phyloP scores from a whole-genome alignment of 2,113 vertebrate species.

The Eudyptes chrysolophus region DNA sequence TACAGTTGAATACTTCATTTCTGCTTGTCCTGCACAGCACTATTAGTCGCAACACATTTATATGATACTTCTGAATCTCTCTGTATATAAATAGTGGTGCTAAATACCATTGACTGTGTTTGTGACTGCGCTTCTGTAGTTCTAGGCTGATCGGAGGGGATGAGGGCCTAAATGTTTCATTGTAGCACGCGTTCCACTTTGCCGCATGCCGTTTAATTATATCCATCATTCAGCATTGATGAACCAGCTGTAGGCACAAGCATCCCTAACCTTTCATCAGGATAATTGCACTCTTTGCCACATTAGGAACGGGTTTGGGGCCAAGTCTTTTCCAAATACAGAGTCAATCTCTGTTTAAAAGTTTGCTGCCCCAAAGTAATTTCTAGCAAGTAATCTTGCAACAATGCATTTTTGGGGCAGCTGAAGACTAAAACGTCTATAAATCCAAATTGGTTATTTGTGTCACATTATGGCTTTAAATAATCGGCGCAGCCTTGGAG shows the following conservation, averaged over 20 bases:
- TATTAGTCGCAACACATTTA: not conserved
- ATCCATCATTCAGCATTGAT: constrained; percentile 50
- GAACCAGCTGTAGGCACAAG: constrained; percentile 54
- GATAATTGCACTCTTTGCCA: constrained; percentile 34
- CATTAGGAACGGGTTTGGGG: constrained; percentile 35
- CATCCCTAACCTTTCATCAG: constrained; percentile 25
- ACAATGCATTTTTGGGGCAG: constrained; percentile 20
- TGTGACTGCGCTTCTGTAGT: not conserved
- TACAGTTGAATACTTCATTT: not conserved
- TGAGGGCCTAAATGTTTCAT: not conserved
- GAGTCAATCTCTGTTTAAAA: constrained; percentile 50
- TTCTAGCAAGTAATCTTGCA: constrained; percentile 14
- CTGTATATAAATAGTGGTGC: not conserved
- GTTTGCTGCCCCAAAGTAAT: constrained; percentile 32
- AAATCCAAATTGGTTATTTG: not conserved
- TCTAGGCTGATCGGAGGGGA: not conserved
- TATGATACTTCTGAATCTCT: not conserved
- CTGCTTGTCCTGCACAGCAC: not conserved
- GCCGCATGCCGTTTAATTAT: not conserved
- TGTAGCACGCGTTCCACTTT: not conserved
- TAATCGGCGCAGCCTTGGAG: not conserved
- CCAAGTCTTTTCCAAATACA: constrained; percentile 53
- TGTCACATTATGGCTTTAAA: not conserved
- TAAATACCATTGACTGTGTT: not conserved
- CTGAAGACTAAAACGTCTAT: not conserved